Evolutionary conservation across 1,140 invertebrate species (phyloP), one percentile per base, ranked within the genome.

Genomic region (Caenorhabditis latens): DNA sequence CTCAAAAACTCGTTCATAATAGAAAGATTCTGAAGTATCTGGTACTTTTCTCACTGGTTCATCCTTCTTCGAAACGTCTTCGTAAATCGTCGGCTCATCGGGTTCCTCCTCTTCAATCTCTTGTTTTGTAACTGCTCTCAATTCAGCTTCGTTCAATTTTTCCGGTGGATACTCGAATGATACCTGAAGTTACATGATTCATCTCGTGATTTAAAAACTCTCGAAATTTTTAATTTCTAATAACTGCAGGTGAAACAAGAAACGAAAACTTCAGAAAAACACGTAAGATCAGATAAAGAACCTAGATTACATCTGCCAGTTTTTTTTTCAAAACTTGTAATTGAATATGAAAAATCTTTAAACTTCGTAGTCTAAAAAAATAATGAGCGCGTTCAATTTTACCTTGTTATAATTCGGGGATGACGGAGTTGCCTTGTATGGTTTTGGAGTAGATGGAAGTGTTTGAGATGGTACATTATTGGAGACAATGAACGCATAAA

Each of bases 401-500:
- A 84, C 83, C 46, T 84, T 84, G 42, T 84, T 84, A 48, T 84
- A 84, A 61, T 19, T 61, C 46, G 83, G 83, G 3, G 83, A 84
- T 7, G 83, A 84, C 40, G 83, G 83, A 21, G 83, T 46, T 19
- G 83, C 55, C 32, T 48, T 84, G n/a, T 84, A 63, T 61, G 83
- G 71, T 84, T 58, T 58, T 11, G 83, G 55, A 4, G 83, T 61
- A 21, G 83, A 63, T 32, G 83, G 83, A 48, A 84, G 83, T 40
- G 83, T 32, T 48, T 84, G 55, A 21, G 83, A 84, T 61, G 83
- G 83, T n/a, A 84, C 55, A 84, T 58, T 58, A 46, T 65, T 84
- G 21, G 71, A 79, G 8, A 79, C 71, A 79, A 79, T 79, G n/a
- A 79, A 48, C 24, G 71, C 71, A 32, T 84, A 63, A 19, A 63